phyloP scores from a whole-genome alignment of 1,140 invertebrate genomes.

The Propsilocerus akamusi region DNA sequence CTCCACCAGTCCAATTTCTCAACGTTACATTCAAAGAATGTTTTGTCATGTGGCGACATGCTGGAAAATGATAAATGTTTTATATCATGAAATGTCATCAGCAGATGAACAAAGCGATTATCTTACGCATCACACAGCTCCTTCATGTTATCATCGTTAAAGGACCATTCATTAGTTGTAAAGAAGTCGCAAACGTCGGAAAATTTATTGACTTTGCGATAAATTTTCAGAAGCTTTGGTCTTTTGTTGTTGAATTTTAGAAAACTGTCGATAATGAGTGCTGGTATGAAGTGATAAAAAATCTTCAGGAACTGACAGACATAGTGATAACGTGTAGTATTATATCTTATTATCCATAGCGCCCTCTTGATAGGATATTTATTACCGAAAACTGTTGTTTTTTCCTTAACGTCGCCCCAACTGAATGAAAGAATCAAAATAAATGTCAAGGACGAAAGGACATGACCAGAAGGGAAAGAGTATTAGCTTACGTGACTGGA shows the following conservation, averaged over 20 bases:
- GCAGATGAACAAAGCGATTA: not conserved
- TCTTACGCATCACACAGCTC: conserved; percentile 27
- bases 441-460: not conserved
- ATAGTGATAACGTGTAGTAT: not conserved
- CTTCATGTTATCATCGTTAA: conserved; percentile 43
- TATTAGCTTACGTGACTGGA: not conserved
- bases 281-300: not conserved
- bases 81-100: too few relatives aligned
- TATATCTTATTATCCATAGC: not conserved
- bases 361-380: not conserved
- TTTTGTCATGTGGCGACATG: too few relatives aligned
- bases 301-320: not conserved
- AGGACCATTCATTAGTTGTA: conserved; percentile 45
- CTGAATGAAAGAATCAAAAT: not conserved
- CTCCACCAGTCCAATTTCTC: too few relatives aligned
- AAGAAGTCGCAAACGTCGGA: conserved; percentile 53
- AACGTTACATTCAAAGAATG: too few relatives aligned
- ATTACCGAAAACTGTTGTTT: not conserved
- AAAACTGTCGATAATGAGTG: not conserved
- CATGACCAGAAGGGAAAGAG: not conserved
- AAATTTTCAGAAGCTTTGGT: conserved; percentile 38
- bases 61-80: too few relatives aligned
- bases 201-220: conserved; percentile 55
- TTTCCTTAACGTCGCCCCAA: not conserved
- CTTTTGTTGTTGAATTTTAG: not conserved